Conservation (phyloP, 2,113 vertebrate species). For the Anoura caudifer region DNA sequence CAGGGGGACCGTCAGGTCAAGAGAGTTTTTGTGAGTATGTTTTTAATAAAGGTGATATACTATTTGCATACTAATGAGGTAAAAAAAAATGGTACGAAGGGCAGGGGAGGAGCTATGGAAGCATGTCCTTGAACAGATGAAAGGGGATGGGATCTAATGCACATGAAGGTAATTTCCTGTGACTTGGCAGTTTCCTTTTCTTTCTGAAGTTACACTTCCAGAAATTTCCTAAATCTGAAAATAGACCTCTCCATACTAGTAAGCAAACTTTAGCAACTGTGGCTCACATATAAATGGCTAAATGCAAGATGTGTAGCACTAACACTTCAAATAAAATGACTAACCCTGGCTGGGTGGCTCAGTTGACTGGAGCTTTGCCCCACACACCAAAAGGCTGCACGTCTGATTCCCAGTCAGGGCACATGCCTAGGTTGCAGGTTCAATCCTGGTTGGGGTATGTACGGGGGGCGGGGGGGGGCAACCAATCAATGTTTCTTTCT, state of each 20-base stretch:
- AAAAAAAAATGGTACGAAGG: neutral
- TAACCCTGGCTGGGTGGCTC: neutral
- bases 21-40: neutral
- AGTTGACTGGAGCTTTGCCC: too few relatives aligned
- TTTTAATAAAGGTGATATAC: neutral
- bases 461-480: too few relatives aligned
- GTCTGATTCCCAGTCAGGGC: too few relatives aligned
- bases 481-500: too few relatives aligned
- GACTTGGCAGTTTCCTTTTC: neutral
- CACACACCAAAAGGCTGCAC: too few relatives aligned
- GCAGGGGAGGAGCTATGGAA: neutral
- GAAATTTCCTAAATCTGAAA: slow-evolving; percentile 17
- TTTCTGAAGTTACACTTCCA: slow-evolving; percentile 30
- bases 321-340: neutral
- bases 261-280: neutral
- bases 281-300: neutral
- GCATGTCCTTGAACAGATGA: neutral
- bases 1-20: neutral
- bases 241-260: neutral
- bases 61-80: neutral
- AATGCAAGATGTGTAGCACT: neutral
- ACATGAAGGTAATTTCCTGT: neutral
- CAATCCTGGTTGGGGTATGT: too few relatives aligned
- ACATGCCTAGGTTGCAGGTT: too few relatives aligned
- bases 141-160: neutral